phyloP scores from a whole-genome alignment of 2,888 invertebrate species.

The Aleiodes alternator region DNA sequence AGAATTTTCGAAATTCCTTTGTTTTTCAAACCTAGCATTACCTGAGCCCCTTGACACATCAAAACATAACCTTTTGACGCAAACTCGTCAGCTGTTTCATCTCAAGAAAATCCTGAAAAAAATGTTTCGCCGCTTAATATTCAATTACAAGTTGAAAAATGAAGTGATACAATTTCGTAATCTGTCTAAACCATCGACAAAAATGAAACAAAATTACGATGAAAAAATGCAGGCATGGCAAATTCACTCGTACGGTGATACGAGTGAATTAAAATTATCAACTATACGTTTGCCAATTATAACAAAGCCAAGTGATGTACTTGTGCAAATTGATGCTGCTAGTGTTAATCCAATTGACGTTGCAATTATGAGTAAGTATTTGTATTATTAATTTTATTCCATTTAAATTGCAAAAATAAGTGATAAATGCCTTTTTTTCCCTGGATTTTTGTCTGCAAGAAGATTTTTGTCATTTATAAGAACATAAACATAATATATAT shows the following conservation, averaged over 20 bases:
- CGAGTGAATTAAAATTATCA: conserved; percentile 81
- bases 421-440: too few species aligned
- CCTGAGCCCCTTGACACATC: not conserved
- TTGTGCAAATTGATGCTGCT: conserved; percentile 89
- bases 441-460: too few species aligned
- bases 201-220: conserved; percentile 58
- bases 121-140: conserved; percentile 15
- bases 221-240: conserved; percentile 86
- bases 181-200: conserved; percentile 57
- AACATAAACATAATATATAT: too few species aligned
- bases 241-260: conserved; percentile 85
- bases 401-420: too few species aligned
- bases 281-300: conserved; percentile 83
- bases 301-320: conserved; percentile 83
- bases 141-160: not conserved
- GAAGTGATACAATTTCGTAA: conserved; percentile 34
- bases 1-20: not conserved
- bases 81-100: not conserved
- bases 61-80: conserved; percentile 11
- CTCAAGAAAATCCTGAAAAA: not conserved
- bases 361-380: conserved; percentile 84
- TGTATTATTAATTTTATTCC: not conserved
- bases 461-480: too few species aligned
- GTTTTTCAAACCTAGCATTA: not conserved
- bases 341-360: conserved; percentile 95